Conservation (phyloP, 2,113 vertebrate genomes). For the Anguilla rostrata region DNA sequence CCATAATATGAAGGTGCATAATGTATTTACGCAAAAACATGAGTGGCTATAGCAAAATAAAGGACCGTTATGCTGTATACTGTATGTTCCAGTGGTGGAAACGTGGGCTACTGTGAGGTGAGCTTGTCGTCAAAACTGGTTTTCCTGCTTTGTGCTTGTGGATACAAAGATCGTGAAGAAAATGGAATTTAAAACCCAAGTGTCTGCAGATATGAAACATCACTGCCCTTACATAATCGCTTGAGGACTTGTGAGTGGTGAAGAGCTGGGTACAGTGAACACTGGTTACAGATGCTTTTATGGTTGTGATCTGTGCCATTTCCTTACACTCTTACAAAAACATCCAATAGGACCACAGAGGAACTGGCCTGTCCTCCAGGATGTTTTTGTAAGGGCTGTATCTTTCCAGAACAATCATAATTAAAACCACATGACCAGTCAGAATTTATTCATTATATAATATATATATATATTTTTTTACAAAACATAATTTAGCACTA, state of each 20-base stretch:
- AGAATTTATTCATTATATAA: constrained; percentile 26
- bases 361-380: neutral
- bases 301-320: neutral
- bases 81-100: neutral
- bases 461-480: constrained; percentile 29
- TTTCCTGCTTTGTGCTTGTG: constrained; percentile 4
- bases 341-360: neutral
- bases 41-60: neutral
- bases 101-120: neutral
- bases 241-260: neutral
- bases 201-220: neutral
- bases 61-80: neutral
- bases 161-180: neutral
- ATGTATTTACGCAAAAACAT: neutral
- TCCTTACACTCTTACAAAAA: neutral
- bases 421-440: constrained; percentile 22
- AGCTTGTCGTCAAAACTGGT: neutral
- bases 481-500: constrained; percentile 38
- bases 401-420: constrained; percentile 13
- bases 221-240: neutral
- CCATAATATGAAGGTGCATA: neutral
- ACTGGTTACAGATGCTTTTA: neutral
- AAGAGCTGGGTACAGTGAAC: neutral
- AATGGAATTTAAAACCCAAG: neutral
- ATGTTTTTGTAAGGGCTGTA: neutral